These are phyloP conservation scores for Silurus asotus DNA, from an alignment of 2,113 vertebrate genomes.

Conservation along the genomic window DNA sequence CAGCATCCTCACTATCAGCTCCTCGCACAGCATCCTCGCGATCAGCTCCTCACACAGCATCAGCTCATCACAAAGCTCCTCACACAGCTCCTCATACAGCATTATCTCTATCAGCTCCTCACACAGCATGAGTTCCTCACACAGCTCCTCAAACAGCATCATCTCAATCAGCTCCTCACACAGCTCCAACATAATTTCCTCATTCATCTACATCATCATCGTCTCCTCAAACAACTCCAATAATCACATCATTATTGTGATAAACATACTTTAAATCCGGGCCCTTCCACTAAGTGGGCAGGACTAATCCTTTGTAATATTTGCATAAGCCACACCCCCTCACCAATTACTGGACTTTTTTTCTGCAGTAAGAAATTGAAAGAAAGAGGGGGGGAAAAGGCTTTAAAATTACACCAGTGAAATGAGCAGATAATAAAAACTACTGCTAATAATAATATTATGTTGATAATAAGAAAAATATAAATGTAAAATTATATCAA, in stretches of 20 bases:
- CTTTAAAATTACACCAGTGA: neutral
- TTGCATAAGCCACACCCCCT: neutral
- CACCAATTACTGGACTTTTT: neutral
- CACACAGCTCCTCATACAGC: too few relatives aligned
- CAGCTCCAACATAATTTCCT: neutral
- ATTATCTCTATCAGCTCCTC: too few relatives aligned
- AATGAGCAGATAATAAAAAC: neutral
- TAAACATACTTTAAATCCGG: neutral
- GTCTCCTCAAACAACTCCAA: too few relatives aligned
- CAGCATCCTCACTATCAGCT: too few relatives aligned
- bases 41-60: too few relatives aligned
- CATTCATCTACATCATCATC: neutral
- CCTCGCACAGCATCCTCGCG: too few relatives aligned
- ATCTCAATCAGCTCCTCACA: too few relatives aligned
- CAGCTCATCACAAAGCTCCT: too few relatives aligned
- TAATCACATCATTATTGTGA: neutral
- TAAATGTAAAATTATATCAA: neutral
- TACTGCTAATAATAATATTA: neutral
- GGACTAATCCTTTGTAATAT: neutral
- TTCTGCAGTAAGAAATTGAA: neutral
- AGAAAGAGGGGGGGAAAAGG: neutral
- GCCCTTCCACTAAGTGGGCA: neutral
- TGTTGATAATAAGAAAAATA: neutral
- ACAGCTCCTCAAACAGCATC: too few relatives aligned
- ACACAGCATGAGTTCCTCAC: too few relatives aligned